Evolutionary conservation across 30 jellyfish, hydroid and myxozoan genomes (phyloP).

Genomic region (Sanderia malayensis): DNA sequence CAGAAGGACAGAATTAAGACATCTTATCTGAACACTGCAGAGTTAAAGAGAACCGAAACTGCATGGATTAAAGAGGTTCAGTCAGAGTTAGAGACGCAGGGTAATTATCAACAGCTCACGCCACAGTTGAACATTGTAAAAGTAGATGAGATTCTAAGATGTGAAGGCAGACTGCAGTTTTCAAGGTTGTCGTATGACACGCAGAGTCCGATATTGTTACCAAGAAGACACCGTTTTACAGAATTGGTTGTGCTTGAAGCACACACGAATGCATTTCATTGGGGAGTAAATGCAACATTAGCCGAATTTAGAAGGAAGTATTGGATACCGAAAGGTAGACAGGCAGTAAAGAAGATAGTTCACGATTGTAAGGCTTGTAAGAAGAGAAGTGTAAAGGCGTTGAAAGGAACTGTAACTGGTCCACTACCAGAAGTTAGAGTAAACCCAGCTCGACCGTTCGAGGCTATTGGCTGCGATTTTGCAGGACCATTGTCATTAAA

Average conservation of each 20-base stretch:
- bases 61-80: constrained; percentile 7
- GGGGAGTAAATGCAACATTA: constrained; percentile 21
- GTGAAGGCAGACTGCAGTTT: constrained; percentile 33
- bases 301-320: constrained; percentile 22
- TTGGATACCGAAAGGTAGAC: constrained; percentile 29
- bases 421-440: constrained; percentile 45
- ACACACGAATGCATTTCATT: constrained; percentile 22
- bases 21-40: constrained; percentile 7
- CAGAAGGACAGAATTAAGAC: background rate
- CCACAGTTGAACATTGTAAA: constrained; percentile 25
- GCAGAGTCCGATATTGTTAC: constrained; percentile 29
- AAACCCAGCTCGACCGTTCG: constrained; percentile 47
- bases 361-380: background rate
- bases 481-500: constrained; percentile 37
- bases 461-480: constrained; percentile 32
- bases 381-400: background rate
- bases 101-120: constrained; percentile 3
- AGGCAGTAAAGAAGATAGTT: background rate
- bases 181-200: constrained; percentile 4
- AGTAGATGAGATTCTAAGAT: constrained; percentile 32
- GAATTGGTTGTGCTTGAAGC: constrained; percentile 37
- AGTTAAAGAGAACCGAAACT: constrained; percentile 16
- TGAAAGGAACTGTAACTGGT: constrained; percentile 6
- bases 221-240: constrained; percentile 26
- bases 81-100: background rate